These are phyloP conservation scores for Mimachlamys varia DNA, from an alignment of 2,888 invertebrate genomes.

Conservation along the genomic window DNA sequence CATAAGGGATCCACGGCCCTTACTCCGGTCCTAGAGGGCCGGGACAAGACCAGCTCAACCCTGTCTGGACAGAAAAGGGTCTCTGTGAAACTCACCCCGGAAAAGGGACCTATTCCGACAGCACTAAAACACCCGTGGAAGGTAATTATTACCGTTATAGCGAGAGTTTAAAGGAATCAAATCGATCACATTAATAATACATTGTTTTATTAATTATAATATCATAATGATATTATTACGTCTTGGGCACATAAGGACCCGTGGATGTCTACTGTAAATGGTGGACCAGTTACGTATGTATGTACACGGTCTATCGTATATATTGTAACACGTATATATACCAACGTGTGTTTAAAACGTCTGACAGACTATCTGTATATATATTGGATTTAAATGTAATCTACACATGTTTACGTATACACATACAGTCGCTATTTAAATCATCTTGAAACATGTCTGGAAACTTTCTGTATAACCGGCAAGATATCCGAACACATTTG, in stretches of 20 bases:
- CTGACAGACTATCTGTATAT: background rate
- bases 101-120: background rate
- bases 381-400: background rate
- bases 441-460: too few relatives aligned
- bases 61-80: slow-evolving; percentile 18
- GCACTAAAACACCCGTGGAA: background rate
- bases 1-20: slow-evolving; percentile 19
- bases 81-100: background rate
- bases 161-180: background rate
- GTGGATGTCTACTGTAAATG: too few relatives aligned
- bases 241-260: background rate
- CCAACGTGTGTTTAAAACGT: background rate
- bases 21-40: background rate
- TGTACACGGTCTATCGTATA: background rate
- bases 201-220: background rate
- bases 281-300: too few relatives aligned
- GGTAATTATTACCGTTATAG: background rate
- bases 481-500: too few relatives aligned
- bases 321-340: too few relatives aligned
- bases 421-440: background rate
- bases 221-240: background rate
- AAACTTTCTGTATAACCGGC: too few relatives aligned
- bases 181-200: background rate
- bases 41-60: background rate
- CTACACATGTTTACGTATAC: background rate